Evolutionary conservation across 1,140 invertebrate genomes (phyloP).

Genomic region (Anoplolepis gracilipes): DNA sequence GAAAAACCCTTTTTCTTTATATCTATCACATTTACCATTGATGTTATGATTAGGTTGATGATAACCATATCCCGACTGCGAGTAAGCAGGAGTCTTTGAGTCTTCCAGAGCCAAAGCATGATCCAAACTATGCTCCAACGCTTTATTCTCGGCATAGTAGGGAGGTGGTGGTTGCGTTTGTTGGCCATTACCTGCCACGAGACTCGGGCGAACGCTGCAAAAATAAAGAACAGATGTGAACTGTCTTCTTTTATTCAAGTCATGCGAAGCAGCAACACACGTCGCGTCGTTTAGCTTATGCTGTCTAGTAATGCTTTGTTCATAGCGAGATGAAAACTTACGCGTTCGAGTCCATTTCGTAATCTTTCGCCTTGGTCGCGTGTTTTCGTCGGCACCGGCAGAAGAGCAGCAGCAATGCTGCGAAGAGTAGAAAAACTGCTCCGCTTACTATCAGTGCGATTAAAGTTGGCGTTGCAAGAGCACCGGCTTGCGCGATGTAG

Average conservation of each 20-base stretch:
- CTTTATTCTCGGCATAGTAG: slow-evolving; percentile 96
- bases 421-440: slow-evolving; percentile 92
- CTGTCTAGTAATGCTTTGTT: background rate
- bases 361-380: slow-evolving; percentile 95
- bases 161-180: slow-evolving; percentile 93
- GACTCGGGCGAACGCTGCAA: slow-evolving; percentile 89
- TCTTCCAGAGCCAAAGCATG: slow-evolving; percentile 92
- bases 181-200: slow-evolving; percentile 89
- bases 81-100: slow-evolving; percentile 92
- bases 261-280: background rate
- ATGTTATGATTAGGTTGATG: slow-evolving; percentile 89
- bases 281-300: background rate
- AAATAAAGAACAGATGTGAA: slow-evolving; percentile 20
- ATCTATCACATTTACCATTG: slow-evolving; percentile 88
- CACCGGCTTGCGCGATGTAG: slow-evolving; percentile 92
- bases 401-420: slow-evolving; percentile 92
- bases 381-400: slow-evolving; percentile 94
- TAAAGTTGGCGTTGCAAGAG: slow-evolving; percentile 91
- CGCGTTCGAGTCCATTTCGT: slow-evolving; percentile 93
- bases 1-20: no score
- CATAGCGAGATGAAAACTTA: slow-evolving; percentile 78
- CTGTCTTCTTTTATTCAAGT: slow-evolving; percentile 2
- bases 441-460: slow-evolving; percentile 93
- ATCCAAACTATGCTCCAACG: slow-evolving; percentile 94
- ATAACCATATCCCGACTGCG: slow-evolving; percentile 94